Base-by-base conservation (phyloP, 1,140 invertebrate genomes). In the Reticulitermes speratus region DNA sequence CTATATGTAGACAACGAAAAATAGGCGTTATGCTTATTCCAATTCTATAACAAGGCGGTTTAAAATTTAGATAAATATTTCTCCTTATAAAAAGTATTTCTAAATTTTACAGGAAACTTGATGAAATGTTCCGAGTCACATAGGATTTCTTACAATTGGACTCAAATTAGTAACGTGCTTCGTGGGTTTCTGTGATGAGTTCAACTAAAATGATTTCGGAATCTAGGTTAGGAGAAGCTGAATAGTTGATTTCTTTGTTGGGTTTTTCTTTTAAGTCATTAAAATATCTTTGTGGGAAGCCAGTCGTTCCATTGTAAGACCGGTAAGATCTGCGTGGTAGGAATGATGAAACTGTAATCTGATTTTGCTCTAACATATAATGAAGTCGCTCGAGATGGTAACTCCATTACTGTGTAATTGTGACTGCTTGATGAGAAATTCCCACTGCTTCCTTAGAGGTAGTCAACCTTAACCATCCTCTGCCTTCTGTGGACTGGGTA, bases 341-440 rank as follows among this genome's bases (percentile, higher is more conserved):
- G 65, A 75, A 75, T 75, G 65, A 30, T 30, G n/a, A 75, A 30
- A 11, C 65, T 30, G 25, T 75, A 75, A 75, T 30, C 25, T 75
- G 65, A 75, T 75, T 75, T 75, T 30, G 11, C 25, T 75, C 25
- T 30, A 30, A 25, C 65, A 75, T 75, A 30, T 75, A 75, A 75
- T 75, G 65, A 75, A 75, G 25, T 30, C 14, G 25, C 52, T 55
- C 25, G 25, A n/a, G 65, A 75, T 75, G 65, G n/a, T 75, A 75
- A 75, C n/a, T 30, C 65, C 25, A 75, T 75, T 75, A 75, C 25
- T n/a, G 65, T 25, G 65, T 75, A 75, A 75, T 75, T 75, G 25
- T 75, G 65, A 75, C n/a, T 25, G n/a, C 65, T 75, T 75, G 65
- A 75, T 75, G 25, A 75, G 65, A 75, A 75, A 75, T 25, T 75